phyloP scores from a whole-genome alignment of 2,113 vertebrate genomes.

The Trinectes maculatus region DNA sequence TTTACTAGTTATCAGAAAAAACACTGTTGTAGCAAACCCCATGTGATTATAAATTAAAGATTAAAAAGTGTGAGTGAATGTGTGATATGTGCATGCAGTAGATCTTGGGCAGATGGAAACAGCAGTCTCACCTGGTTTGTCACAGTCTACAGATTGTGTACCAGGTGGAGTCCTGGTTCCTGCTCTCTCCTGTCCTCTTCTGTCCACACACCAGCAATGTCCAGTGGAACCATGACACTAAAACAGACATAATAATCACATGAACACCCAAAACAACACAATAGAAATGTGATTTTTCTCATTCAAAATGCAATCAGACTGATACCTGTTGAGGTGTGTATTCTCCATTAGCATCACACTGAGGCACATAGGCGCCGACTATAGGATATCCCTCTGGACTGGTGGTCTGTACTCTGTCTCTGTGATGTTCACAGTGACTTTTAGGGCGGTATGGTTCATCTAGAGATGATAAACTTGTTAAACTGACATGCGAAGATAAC shows the following conservation, averaged over 20 bases:
- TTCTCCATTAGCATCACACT: conserved; percentile 84
- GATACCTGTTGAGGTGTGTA: conserved; percentile 80
- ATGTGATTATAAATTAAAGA: no score
- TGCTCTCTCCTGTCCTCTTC: conserved; percentile 77
- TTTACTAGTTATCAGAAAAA: no score
- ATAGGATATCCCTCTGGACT: conserved; percentile 42
- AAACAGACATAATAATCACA: not conserved
- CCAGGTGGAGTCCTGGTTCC: conserved; percentile 82
- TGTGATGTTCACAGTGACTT: conserved; percentile 81
- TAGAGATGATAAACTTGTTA: not conserved
- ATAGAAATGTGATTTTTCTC: not conserved
- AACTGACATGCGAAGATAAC: no score
- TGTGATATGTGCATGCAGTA: no score
- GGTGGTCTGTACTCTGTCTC: conserved; percentile 49
- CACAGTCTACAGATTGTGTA: conserved; percentile 60
- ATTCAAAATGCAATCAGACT: no score
- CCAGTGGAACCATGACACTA: conserved; percentile 84
- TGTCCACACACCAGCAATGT: conserved; percentile 89
- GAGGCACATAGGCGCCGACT: conserved; percentile 77
- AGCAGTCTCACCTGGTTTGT: conserved; percentile 76
- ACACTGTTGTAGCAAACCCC: no score
- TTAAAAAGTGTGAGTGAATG: no score
- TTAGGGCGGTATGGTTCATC: conserved; percentile 37
- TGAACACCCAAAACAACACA: not conserved
- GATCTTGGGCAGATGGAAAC: not conserved